Evolutionary conservation across 2,888 invertebrate species (phyloP).

Genomic region (Odontomyia ornata): DNA sequence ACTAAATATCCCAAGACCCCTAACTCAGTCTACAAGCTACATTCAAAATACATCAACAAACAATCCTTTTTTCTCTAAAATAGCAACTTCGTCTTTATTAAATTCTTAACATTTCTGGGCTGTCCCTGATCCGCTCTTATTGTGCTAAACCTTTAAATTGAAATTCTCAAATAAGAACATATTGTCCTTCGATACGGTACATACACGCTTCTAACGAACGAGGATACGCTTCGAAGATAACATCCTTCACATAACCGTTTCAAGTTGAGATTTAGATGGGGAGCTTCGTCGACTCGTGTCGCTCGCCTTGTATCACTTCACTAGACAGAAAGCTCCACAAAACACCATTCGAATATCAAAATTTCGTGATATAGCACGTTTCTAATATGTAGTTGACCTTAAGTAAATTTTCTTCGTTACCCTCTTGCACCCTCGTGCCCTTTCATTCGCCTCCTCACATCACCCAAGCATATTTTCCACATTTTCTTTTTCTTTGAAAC

Average conservation of each 20-base stretch:
- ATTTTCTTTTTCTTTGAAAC: constrained; percentile 35
- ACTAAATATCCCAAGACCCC: background rate
- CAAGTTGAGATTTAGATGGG: background rate
- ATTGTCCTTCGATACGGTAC: constrained; percentile 43
- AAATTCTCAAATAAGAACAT: constrained; percentile 47
- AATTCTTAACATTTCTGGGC: constrained; percentile 30
- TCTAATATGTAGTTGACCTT: constrained; percentile 51
- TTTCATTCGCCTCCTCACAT: background rate
- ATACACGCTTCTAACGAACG: background rate
- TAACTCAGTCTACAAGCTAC: background rate
- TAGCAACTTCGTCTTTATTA: constrained; percentile 41
- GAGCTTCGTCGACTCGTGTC: background rate
- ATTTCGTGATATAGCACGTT: constrained; percentile 50
- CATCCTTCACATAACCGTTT: background rate
- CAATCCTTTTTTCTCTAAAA: constrained; percentile 25
- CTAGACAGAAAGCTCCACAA: constrained; percentile 7
- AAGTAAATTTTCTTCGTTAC: constrained; percentile 49
- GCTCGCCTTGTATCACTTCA: constrained; percentile 27
- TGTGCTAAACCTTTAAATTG: constrained; percentile 47
- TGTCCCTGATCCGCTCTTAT: background rate
- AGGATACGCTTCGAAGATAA: constrained; percentile 4
- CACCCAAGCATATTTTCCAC: background rate
- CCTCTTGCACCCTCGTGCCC: constrained; percentile 34
- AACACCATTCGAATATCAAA: constrained; percentile 48
- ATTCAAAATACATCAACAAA: constrained; percentile 16